Evolutionary conservation across 2,888 invertebrate species (phyloP), one percentile per base, ranked within the genome.

Genomic region (Netelia virgata): DNA sequence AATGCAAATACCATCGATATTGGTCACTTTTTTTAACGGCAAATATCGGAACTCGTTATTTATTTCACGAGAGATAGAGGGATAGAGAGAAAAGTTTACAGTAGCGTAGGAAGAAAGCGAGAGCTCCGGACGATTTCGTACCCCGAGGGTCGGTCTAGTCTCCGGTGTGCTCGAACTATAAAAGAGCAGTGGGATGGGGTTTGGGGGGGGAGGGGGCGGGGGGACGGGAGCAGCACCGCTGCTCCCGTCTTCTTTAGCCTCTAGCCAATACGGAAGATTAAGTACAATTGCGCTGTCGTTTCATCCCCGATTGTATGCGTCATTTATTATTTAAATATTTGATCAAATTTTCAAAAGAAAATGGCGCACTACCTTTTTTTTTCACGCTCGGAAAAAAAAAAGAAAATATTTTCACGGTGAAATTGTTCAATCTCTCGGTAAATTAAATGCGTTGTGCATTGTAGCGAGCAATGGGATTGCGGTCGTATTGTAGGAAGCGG

Each of bases 181-280:
- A 73, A 64, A 64, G 70, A 78, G 81, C 68, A 84, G 82, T 74
- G 69, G 80, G 63, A 57, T 53, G 73, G 77, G 43, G 84, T 43
- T 1, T 2, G 23, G 23, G 1, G 23, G 23, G 2, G 23, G 23
- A 1, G 23, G 23, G 1, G 6, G 28, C 5, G 28, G 28, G 28
- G 28, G 0, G 28, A 5, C 3, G 5, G 5, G 5, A 0, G 5
- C 5, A 5, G 28, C 5, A 5, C 28, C 47, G 64, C 59, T 57
- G 16, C 47, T 47, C 6, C 47, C 47, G 47, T 47, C 47, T 47
- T 47, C 47, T 47, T 47, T 47, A 14, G 47, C 47, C 47, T 10
- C 47, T 14, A 14, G 47, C 47, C 10, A 47, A 47, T 47, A 47
- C 86, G 82, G 69, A 86, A 88, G 86, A 88, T 53, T 10, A 47